A percentile compares a stretch with the other conserved stretches of the same genome.
phyloP scores from a whole-genome alignment of 2,888 invertebrate genomes.

The Serripes groenlandicus region DNA sequence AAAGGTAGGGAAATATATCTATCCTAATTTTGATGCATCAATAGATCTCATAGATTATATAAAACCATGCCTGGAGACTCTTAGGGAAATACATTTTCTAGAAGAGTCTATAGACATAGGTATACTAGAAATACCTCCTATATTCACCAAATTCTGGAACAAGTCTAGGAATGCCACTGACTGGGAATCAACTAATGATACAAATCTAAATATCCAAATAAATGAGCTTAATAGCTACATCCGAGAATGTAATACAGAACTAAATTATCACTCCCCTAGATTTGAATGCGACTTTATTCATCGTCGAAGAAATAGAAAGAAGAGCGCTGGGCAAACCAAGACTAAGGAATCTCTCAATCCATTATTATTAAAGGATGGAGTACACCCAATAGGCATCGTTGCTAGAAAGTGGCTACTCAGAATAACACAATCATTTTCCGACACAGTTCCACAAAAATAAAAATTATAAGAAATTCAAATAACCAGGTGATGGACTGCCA shows the following conservation, averaged over 20 bases:
- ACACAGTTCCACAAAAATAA: too few species aligned
- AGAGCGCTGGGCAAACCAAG: not conserved
- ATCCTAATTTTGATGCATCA: too few species aligned
- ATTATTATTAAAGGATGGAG: not conserved
- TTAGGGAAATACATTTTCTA: too few species aligned
- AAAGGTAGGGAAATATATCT: too few species aligned
- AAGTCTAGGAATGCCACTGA: not conserved
- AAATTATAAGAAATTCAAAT: too few species aligned
- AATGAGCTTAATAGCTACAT: not conserved
- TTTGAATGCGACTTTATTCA: not conserved
- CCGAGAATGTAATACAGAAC: not conserved
- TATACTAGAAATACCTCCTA: not conserved
- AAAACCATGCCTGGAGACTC: too few species aligned
- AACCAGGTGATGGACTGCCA: too few species aligned
- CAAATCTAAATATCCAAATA: not conserved
- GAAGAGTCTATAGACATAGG: too few species aligned
- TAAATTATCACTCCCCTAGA: not conserved
- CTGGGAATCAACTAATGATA: not conserved
- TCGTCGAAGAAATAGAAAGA: not conserved
- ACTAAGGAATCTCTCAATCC: not conserved
- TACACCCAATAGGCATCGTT: not conserved
- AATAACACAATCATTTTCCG: not conserved
- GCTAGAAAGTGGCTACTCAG: not conserved
- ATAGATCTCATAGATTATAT: too few species aligned
- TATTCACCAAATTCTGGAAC: conserved; percentile 1